Percentiles rank a stretch among this genome's conserved stretches.
phyloP scores from a whole-genome alignment of 2,113 vertebrate genomes.

The Callocephalon fimbriatum region DNA sequence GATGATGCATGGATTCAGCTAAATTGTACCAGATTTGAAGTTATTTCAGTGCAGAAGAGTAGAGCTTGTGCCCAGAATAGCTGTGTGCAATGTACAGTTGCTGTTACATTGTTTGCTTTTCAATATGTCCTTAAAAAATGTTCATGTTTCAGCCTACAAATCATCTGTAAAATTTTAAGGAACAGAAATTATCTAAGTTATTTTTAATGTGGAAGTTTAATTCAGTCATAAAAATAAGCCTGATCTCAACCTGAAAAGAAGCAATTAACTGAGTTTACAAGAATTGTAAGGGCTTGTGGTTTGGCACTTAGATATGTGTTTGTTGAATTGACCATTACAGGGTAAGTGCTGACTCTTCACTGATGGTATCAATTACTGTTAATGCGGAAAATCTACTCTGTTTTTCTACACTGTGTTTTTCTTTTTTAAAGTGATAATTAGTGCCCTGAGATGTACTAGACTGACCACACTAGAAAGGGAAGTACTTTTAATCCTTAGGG shows the following conservation, averaged over 20 bases:
- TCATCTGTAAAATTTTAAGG: constrained; percentile 42
- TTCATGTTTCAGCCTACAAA: constrained; percentile 17
- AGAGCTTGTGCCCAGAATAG: background rate
- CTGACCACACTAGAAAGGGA: background rate
- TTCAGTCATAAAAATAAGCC: constrained; percentile 23
- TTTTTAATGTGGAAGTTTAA: constrained; percentile 25
- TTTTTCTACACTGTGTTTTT: constrained; percentile 20
- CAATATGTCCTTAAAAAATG: background rate
- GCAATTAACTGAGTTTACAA: constrained; percentile 27
- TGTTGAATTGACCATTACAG: constrained; percentile 46
- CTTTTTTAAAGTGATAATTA: constrained; percentile 13
- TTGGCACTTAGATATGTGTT: constrained; percentile 23
- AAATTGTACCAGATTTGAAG: background rate
- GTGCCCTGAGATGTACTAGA: background rate
- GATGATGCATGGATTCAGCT: background rate
- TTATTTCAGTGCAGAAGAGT: background rate
- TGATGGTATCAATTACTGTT: constrained; percentile 38
- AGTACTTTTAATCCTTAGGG: background rate
- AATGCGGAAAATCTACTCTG: constrained; percentile 36
- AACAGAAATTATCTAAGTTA: constrained; percentile 23
- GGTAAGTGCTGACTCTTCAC: constrained; percentile 30
- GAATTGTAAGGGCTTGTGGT: background rate
- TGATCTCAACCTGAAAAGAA: background rate
- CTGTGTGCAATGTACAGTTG: background rate
- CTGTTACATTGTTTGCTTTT: constrained; percentile 22